A percentile compares a stretch with the other conserved stretches of the same genome.
Conservation (phyloP, 2,797 vertebrate genomes). For the Nothura maculosa region DNA sequence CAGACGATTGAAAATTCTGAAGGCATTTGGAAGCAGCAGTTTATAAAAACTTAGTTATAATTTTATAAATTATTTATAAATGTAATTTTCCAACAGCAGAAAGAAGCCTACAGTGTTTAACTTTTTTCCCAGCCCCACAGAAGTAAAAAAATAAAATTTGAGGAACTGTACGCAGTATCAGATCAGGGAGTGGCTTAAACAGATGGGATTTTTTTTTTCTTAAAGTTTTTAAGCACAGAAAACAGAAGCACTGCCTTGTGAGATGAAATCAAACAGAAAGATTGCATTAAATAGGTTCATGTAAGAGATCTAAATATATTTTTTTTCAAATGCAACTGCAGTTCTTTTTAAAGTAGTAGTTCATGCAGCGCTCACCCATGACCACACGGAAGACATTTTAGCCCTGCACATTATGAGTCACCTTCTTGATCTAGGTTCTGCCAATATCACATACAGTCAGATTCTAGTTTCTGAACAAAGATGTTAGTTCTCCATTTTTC, state of each 20-base stretch:
- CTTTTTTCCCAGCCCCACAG: neutral
- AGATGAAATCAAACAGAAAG: neutral
- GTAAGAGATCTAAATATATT: neutral
- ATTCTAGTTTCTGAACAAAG: neutral
- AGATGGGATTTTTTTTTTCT: neutral
- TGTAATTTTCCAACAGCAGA: neutral
- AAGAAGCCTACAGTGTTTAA: neutral
- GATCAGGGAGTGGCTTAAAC: slow-evolving; percentile 16
- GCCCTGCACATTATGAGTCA: neutral
- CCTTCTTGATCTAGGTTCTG: neutral
- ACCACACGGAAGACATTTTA: slow-evolving; percentile 5
- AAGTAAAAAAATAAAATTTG: slow-evolving; percentile 34
- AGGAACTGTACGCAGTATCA: slow-evolving; percentile 40
- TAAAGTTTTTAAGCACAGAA: neutral
- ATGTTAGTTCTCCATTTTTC: neutral
- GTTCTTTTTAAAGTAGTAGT: neutral
- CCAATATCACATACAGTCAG: neutral
- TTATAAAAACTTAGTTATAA: neutral
- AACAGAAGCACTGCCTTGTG: neutral
- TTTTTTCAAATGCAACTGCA: neutral
- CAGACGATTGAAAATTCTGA: neutral
- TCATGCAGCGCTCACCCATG: rapidly evolving
- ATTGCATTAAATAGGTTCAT: neutral
- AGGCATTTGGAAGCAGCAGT: neutral
- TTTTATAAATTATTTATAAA: no score